These are phyloP conservation scores for Calephelis nemesis DNA, from an alignment of 1,140 invertebrate genomes.

Conservation along the genomic window DNA sequence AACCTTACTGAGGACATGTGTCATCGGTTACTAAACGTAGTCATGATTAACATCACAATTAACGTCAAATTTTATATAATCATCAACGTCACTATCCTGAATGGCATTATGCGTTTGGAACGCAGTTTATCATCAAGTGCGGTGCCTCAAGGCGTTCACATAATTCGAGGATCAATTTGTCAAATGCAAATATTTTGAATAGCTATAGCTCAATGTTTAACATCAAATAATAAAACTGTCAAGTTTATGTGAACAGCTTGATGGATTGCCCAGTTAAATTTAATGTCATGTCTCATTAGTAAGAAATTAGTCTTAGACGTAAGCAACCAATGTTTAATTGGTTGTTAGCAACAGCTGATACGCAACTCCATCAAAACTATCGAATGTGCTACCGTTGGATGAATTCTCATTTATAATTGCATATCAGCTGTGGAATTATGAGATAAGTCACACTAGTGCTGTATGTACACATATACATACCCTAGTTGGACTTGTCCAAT, in stretches of 20 bases:
- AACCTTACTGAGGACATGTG: background rate
- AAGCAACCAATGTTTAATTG: slow-evolving; percentile 20
- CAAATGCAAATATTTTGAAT: slow-evolving; percentile 35
- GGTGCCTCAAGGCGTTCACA: slow-evolving; percentile 19
- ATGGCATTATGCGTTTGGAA: slow-evolving; percentile 3
- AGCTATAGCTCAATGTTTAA: slow-evolving; percentile 28
- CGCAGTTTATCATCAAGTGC: slow-evolving; percentile 15
- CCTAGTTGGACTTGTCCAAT: slow-evolving; percentile 93
- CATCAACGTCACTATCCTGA: slow-evolving; percentile 17
- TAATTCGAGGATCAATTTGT: slow-evolving; percentile 23
- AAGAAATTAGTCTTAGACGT: slow-evolving; percentile 15
- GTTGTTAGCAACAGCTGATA: slow-evolving; percentile 29
- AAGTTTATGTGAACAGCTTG: slow-evolving; percentile 50
- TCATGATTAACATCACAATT: slow-evolving; percentile 1
- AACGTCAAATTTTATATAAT: slow-evolving; percentile 19
- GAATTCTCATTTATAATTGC: slow-evolving; percentile 7
- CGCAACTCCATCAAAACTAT: slow-evolving; percentile 12
- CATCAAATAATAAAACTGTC: slow-evolving; percentile 68
- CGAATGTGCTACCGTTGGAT: background rate
- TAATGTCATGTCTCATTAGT: slow-evolving; percentile 9
- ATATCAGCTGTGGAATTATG: slow-evolving; percentile 20
- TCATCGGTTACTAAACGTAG: background rate
- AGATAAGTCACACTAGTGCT: slow-evolving; percentile 55
- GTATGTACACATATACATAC: slow-evolving; percentile 86
- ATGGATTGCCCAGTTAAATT: slow-evolving; percentile 41